Evolutionary conservation across 2,113 vertebrate genomes (phyloP).

Genomic region (Pterocles orientalis): DNA sequence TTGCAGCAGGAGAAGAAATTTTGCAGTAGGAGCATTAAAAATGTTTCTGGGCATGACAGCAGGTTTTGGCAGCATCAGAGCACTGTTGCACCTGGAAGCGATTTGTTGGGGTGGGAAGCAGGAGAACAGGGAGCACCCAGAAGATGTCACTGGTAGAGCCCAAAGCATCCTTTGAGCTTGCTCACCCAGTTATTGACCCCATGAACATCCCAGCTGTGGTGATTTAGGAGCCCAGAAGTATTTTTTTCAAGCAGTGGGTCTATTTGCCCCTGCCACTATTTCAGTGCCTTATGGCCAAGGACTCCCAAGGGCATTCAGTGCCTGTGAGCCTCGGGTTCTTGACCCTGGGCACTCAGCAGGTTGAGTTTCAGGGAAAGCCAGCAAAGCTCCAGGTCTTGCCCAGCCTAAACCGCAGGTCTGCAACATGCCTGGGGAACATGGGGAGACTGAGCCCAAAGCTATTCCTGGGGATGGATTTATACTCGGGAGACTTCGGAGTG

Average conservation of each 20-base stretch:
- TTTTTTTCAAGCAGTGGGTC: neutral
- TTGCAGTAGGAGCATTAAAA: neutral
- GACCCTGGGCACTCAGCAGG: rapidly evolving
- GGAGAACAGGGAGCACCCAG: neutral
- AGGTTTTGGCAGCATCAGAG: neutral
- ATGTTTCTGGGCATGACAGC: rapidly evolving
- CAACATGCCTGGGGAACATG: rapidly evolving
- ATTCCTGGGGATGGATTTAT: neutral
- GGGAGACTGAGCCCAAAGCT: neutral
- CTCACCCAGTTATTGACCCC: neutral
- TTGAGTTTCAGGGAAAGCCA: neutral
- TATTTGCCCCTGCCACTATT: neutral
- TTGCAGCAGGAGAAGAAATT: neutral
- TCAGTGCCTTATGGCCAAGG: neutral
- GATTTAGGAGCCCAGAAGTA: neutral
- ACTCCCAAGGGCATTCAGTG: neutral
- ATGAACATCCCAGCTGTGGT: rapidly evolving
- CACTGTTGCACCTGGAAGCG: neutral
- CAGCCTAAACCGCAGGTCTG: neutral
- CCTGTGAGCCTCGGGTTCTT: neutral
- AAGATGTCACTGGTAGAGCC: neutral
- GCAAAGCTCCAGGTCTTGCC: neutral
- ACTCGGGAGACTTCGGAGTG: neutral
- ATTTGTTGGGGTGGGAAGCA: neutral
- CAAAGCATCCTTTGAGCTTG: rapidly evolving